Base-by-base conservation (phyloP, 2,113 vertebrate species). In the Corydoras maculifer region DNA sequence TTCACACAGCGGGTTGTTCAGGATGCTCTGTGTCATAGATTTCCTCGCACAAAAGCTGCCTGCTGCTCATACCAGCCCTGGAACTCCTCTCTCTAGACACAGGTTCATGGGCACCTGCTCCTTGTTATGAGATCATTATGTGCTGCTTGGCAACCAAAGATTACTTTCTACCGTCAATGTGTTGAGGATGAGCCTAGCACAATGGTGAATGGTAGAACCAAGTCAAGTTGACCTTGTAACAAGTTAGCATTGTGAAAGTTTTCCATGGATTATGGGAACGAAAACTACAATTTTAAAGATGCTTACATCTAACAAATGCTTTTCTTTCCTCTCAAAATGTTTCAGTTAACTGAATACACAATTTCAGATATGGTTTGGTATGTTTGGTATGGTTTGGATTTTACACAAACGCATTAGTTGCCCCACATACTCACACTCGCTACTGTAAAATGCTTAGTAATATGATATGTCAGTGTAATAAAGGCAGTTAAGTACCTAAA, bases 51-150 rank as follows among this genome's bases (percentile, higher is more conserved):
- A 77, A 79, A 74, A 81, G 76, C 31, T 29, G 55, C 7, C 64
- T 48, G 49, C 35, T 32, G 32, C 30, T 18, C 32, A 64, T 84
- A 79, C 79, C 81, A 85, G 70, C 65, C 61, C 15, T 62, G 43
- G 62, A 71, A 69, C 2, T 64, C 76, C 79, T 51, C 65, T 73
- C 68, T 62, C 57, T 62, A 32, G 71, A 70, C 80, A 77, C 31
- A 31, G 73, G 72, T 72, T 79, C 63, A 69, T 55, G 65, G 69
- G 76, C 85, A 86, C 86, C 85, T 86, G 87, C 80, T 87, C 57
- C 57, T 62, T 67, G 58, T 68, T 75, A 58, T 68, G 13, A 77
- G 84, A 81, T 85, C 70, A 68, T 70, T 75, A 74, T 68, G 73
- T 51, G 80, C 73, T 78, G 74, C 78, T 53, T 69, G 68, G 83